phyloP scores from a whole-genome alignment of 2,113 vertebrate species.

The Panurus biarmicus region DNA sequence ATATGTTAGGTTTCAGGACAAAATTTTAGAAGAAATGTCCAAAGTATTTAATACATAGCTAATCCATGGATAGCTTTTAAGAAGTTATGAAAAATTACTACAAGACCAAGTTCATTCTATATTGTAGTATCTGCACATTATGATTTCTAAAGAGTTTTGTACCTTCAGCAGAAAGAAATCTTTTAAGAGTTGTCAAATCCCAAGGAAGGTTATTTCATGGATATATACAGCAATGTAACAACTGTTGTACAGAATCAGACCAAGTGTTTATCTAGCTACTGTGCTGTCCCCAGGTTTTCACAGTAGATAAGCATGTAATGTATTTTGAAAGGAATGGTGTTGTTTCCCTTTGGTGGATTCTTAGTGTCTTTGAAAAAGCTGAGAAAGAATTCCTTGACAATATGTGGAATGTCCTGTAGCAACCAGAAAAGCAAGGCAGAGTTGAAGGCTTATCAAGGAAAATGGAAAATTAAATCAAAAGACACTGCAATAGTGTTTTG shows the following conservation, averaged over 20 bases:
- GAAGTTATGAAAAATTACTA: not conserved
- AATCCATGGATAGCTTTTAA: not conserved
- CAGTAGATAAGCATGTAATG: not conserved
- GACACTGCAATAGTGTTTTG: not conserved
- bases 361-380: not conserved
- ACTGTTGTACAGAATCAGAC: not conserved
- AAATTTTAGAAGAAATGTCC: not conserved
- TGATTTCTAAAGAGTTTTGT: not conserved
- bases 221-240: not conserved
- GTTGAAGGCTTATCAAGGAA: not conserved
- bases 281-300: not conserved
- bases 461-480: not conserved
- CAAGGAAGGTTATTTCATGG: not conserved
- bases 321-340: not conserved
- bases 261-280: not conserved
- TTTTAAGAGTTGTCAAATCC: not conserved
- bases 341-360: not conserved
- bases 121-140: not conserved
- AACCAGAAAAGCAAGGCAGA: not conserved
- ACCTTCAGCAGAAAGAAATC: not conserved
- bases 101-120: not conserved
- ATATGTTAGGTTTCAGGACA: not conserved
- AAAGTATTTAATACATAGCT: not conserved
- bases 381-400: not conserved
- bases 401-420: fast-evolving